Conservation (phyloP, 2,113 vertebrate genomes). For the Solenodon paradoxus region DNA sequence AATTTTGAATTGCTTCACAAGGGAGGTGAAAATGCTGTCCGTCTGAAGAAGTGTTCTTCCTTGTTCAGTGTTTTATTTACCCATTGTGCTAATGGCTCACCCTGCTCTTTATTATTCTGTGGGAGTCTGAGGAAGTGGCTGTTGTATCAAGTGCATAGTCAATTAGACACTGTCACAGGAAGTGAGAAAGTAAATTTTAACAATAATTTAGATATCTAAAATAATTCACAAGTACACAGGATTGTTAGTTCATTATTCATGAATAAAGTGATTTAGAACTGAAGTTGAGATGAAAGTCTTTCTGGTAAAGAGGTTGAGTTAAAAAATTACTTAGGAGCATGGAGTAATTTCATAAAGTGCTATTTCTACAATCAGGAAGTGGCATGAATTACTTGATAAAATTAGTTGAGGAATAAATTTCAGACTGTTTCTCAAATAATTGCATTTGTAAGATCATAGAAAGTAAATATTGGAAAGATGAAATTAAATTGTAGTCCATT, state of each 20-base stretch:
- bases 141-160: conserved; percentile 32
- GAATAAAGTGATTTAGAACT: conserved; percentile 66
- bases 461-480: conserved; percentile 44
- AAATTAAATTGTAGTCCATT: conserved; percentile 39
- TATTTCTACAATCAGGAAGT: conserved; percentile 65
- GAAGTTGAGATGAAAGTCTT: conserved; percentile 62
- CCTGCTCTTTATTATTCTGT: conserved; percentile 8
- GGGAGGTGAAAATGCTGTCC: conserved; percentile 3
- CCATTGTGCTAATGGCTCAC: neutral
- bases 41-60: neutral
- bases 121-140: conserved; percentile 37
- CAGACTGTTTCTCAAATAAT: conserved; percentile 62
- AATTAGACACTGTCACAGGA: conserved; percentile 34
- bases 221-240: conserved; percentile 56
- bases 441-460: conserved; percentile 52
- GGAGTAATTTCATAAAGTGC: conserved; percentile 74
- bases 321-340: conserved; percentile 66
- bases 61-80: neutral
- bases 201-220: conserved; percentile 71
- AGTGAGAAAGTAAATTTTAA: conserved; percentile 62
- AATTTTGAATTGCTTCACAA: conserved; percentile 30
- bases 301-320: conserved; percentile 60
- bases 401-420: conserved; percentile 65
- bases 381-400: conserved; percentile 74
- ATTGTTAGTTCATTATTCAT: conserved; percentile 73